These are phyloP conservation scores for Phoxinus phoxinus DNA, from an alignment of 2,113 vertebrate genomes.

Conservation along the genomic window DNA sequence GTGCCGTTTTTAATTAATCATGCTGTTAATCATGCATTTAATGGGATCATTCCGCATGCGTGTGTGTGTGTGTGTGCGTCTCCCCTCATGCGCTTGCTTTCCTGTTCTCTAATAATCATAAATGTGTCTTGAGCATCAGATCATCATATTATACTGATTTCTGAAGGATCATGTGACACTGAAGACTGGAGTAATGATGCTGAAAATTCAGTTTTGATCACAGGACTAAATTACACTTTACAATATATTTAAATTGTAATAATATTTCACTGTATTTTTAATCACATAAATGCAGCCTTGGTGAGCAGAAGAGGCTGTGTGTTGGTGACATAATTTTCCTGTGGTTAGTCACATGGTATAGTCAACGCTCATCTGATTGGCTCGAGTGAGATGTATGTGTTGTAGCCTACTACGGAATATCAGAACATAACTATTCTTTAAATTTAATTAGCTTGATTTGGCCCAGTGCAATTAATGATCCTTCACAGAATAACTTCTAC, in stretches of 20 bases:
- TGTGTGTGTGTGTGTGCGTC: neutral
- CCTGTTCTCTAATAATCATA: neutral
- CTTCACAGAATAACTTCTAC: too few species aligned
- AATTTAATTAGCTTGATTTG: neutral
- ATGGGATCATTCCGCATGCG: neutral
- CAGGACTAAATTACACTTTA: neutral
- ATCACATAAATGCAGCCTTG: neutral
- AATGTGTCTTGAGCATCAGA: too few species aligned
- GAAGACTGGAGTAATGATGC: too few species aligned
- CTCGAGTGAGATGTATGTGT: neutral
- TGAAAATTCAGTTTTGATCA: too few species aligned
- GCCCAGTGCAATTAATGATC: neutral
- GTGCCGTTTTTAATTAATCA: conserved; percentile 24
- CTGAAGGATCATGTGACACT: too few species aligned
- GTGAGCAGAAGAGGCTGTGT: neutral
- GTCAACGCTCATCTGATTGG: neutral
- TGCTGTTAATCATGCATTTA: conserved; percentile 36
- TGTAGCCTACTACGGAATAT: neutral
- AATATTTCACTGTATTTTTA: neutral
- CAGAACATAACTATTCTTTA: neutral
- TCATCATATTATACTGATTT: too few species aligned
- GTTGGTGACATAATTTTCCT: too few species aligned
- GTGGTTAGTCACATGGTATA: neutral
- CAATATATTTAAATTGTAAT: neutral
- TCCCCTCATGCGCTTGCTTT: neutral